A percentile compares a stretch with the other conserved stretches of the same genome.
Conservation (phyloP, 1,140 invertebrate genomes). For the Solenopsis fugax region DNA sequence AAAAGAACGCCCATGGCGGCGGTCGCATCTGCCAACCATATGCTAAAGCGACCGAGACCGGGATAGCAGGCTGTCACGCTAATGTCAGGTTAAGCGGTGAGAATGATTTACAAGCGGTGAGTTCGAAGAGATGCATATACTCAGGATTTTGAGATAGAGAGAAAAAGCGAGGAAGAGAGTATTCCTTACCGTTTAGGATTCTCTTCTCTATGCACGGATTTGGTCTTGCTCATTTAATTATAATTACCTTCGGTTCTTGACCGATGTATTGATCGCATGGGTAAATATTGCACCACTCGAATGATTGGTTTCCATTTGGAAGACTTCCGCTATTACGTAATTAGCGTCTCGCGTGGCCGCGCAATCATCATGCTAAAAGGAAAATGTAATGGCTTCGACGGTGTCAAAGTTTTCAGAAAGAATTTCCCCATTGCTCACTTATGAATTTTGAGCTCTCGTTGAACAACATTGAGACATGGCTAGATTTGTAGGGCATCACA, state of each 20-base stretch:
- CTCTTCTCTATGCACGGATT: background rate
- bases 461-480: too few relatives aligned
- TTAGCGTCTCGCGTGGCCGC: slow-evolving; percentile 50
- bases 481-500: too few relatives aligned
- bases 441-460: too few relatives aligned
- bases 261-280: background rate
- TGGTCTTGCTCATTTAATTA: slow-evolving; percentile 37
- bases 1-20: slow-evolving; percentile 45
- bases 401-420: slow-evolving; percentile 2
- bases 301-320: slow-evolving; percentile 53
- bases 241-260: slow-evolving; percentile 33
- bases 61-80: slow-evolving; percentile 76
- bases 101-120: slow-evolving; percentile 78
- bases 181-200: slow-evolving; percentile 5
- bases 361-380: slow-evolving; percentile 22
- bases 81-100: slow-evolving; percentile 78
- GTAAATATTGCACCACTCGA: slow-evolving; percentile 37
- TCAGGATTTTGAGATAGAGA: background rate
- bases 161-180: background rate
- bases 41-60: slow-evolving; percentile 72
- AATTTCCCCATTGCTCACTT: too few relatives aligned
- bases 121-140: slow-evolving; percentile 35
- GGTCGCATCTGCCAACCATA: slow-evolving; percentile 78
- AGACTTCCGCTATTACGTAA: slow-evolving; percentile 54
- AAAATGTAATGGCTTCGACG: slow-evolving; percentile 40